Conservation (phyloP, 2,797 vertebrate species). For the Phylloscopus collybita region DNA sequence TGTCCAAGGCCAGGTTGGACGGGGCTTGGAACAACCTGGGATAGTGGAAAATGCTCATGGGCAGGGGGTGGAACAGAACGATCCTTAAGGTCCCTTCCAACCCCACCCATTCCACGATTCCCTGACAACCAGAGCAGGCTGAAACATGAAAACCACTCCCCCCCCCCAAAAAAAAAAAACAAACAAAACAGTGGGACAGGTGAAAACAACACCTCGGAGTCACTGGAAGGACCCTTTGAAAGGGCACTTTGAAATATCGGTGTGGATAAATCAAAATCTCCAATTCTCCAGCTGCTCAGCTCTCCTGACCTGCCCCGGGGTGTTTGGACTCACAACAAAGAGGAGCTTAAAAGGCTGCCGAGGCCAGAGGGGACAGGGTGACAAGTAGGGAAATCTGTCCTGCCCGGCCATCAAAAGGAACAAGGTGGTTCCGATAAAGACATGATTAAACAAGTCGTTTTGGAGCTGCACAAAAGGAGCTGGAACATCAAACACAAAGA, state of each 20-base stretch:
- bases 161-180: not conserved
- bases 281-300: not conserved
- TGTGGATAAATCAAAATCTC: not conserved
- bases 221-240: not conserved
- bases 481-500: constrained; percentile 35
- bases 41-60: not conserved
- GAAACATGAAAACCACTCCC: not conserved
- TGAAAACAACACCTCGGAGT: fast-evolving
- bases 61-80: not conserved
- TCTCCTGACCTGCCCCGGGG: not conserved
- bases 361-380: not conserved
- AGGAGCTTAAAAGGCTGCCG: not conserved
- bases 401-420: not conserved
- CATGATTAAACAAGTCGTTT: not conserved
- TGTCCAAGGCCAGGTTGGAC: not conserved
- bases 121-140: not conserved
- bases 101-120: not conserved
- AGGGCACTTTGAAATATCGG: not conserved
- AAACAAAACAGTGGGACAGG: not conserved
- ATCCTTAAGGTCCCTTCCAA: not conserved
- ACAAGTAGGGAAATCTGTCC: not conserved
- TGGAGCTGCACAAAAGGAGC: not conserved
- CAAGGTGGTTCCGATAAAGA: constrained; percentile 2
- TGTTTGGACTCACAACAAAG: constrained; percentile 27
- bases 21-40: not conserved